phyloP scores from a whole-genome alignment of 2,888 invertebrate species.

The Crepidodera aurea region DNA sequence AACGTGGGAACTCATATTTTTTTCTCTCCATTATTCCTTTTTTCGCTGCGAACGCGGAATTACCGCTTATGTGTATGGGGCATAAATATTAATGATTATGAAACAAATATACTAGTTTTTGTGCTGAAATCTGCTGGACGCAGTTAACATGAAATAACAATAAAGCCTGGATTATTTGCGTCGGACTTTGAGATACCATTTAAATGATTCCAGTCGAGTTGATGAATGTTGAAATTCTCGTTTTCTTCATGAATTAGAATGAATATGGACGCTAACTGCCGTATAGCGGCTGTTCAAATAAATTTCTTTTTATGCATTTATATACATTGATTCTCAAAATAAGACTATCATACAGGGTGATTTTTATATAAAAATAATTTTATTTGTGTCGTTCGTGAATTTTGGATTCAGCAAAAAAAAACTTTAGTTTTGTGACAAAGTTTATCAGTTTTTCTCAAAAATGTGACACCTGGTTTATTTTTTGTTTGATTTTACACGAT shows the following conservation, averaged over 20 bases:
- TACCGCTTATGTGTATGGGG: constrained; percentile 5
- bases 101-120: constrained; percentile 34
- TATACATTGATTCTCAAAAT: neutral
- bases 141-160: constrained; percentile 39
- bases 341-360: too few species aligned
- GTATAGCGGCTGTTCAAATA: constrained; percentile 39
- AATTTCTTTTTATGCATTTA: constrained; percentile 30
- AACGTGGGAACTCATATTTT: constrained; percentile 4
- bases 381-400: too few species aligned
- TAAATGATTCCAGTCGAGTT: constrained; percentile 32
- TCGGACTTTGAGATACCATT: constrained; percentile 29
- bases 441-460: too few species aligned
- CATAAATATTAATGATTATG: constrained; percentile 40
- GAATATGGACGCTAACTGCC: constrained; percentile 38
- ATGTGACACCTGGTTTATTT: too few species aligned
- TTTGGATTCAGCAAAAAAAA: too few species aligned
- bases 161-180: constrained; percentile 36
- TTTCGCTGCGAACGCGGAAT: constrained; percentile 1
- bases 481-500: too few species aligned
- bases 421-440: too few species aligned
- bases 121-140: constrained; percentile 16
- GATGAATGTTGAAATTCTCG: constrained; percentile 44
- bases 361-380: too few species aligned
- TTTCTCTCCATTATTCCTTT: constrained; percentile 1
- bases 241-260: constrained; percentile 43